Percentiles rank a stretch among this genome's conserved stretches.
Evolutionary conservation across 1,140 invertebrate genomes (phyloP).

Genomic region (Diploscapter pachys): DNA sequence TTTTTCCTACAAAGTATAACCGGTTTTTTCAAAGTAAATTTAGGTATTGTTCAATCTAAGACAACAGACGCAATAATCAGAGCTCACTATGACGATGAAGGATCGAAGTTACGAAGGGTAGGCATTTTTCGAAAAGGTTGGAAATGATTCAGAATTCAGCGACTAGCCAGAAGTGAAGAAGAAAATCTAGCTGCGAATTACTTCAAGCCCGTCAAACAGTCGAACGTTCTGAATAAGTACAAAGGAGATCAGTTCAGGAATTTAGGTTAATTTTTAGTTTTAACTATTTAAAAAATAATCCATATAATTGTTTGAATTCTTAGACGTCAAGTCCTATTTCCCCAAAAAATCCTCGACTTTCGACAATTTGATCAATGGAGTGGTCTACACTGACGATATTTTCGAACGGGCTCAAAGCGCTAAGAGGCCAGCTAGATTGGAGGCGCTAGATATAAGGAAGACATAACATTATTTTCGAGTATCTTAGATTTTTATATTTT

Average conservation of each 20-base stretch:
- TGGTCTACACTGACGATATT: constrained; percentile 55
- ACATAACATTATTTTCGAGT: too few relatives aligned
- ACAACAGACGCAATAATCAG: background rate
- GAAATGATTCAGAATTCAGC: constrained; percentile 60
- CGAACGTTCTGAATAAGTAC: constrained; percentile 36
- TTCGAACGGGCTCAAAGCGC: constrained; percentile 41
- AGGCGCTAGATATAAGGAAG: background rate
- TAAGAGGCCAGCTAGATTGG: constrained; percentile 12
- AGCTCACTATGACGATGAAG: constrained; percentile 35
- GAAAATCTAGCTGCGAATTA: constrained; percentile 72
- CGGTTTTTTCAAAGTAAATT: constrained; percentile 2
- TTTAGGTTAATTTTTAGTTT: constrained; percentile 14
- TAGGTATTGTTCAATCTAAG: background rate
- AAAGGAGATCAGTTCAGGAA: constrained; percentile 28
- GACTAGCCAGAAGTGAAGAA: constrained; percentile 65
- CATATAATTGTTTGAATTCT: constrained; percentile 8
- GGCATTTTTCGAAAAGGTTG: background rate
- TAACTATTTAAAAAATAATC: background rate
- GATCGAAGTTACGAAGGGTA: constrained; percentile 41
- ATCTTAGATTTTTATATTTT: too few relatives aligned
- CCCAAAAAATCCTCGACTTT: constrained; percentile 27
- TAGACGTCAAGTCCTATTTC: constrained; percentile 16
- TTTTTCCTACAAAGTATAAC: background rate
- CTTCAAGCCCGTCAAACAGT: constrained; percentile 61
- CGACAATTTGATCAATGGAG: constrained; percentile 49